Evolutionary conservation across 2,888 invertebrate species (phyloP), one percentile per base, ranked within the genome.

Genomic region (Lasioglossum marginatum): DNA sequence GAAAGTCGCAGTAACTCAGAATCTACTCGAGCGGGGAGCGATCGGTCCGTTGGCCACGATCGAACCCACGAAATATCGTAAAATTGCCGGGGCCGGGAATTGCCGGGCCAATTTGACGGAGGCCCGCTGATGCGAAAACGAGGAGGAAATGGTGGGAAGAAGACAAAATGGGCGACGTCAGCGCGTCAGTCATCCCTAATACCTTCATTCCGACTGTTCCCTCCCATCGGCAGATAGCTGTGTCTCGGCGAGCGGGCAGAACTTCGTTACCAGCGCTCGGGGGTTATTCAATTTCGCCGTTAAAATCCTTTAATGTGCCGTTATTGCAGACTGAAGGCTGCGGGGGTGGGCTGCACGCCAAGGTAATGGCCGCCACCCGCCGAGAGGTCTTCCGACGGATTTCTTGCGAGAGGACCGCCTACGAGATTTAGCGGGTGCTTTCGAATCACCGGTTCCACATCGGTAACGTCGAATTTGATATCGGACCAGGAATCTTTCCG

Each of bases 291-390:
- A 94, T 95, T 95, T 94, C 89, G 83, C 89, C 91, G 92, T 93
- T 94, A 93, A 94, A 94, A 94, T 94, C 91, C 93, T 93, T 92
- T 94, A 94, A 94, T 93, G 93, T 92, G 92, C 93, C 92, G 91
- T 94, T 93, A 94, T 93, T 93, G 93, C 92, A 91, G 93, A 90
- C 90, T 77, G 82, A 40, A 23, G 66, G 75, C 79, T 77, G 82
- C 83, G 83, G 77, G 71, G 85, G 77, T 74, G 68, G 73, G 76
- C 52, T 68, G 63, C 68, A 77, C 43, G 37, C n/a, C 78, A 79
- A 85, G 89, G 87, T 92, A 93, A 93, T 93, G 92, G 93, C 92
- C 90, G 91, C 88, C 87, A 86, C 87, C 87, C 88, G 89, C 90
- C 90, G 91, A 89, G 91, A 89, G 86, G 86, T 86, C 85, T 84